Conservation (phyloP, 2,888 invertebrate genomes). For the Spialia ferax region DNA sequence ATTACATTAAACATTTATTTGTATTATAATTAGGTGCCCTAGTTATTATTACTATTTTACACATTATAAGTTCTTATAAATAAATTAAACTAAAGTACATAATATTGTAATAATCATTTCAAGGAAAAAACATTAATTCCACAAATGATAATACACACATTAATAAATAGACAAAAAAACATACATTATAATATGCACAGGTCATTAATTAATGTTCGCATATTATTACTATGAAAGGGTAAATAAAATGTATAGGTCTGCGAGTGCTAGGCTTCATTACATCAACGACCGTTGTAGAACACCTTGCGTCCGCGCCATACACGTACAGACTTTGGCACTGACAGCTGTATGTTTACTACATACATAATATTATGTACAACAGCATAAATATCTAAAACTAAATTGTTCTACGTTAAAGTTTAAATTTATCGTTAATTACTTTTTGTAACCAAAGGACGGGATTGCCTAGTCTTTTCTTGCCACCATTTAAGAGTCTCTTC, state of each 20-base stretch:
- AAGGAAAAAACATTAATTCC: too few relatives aligned
- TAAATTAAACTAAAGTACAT: background rate
- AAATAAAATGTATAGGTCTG: conserved; percentile 41
- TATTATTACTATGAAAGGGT: too few relatives aligned
- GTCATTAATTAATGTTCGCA: background rate
- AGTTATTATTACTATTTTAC: conserved; percentile 40
- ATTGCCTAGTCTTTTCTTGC: conserved; percentile 80
- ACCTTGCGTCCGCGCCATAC: conserved; percentile 77
- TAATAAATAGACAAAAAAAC: background rate
- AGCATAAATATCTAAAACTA: conserved; percentile 57
- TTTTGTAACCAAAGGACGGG: conserved; percentile 59
- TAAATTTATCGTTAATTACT: conserved; percentile 44
- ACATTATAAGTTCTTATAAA: background rate
- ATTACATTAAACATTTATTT: conserved; percentile 57
- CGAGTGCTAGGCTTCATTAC: conserved; percentile 55
- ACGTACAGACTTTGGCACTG: conserved; percentile 72
- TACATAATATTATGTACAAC: conserved; percentile 52
- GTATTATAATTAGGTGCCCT: conserved; percentile 65
- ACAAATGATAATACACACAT: background rate
- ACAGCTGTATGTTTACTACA: conserved; percentile 76
- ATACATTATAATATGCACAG: background rate
- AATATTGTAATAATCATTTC: too few relatives aligned
- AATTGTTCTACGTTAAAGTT: conserved; percentile 43
- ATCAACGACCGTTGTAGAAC: conserved; percentile 73
- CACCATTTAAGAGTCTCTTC: conserved; percentile 84